Evolutionary conservation across 2,888 invertebrate genomes (phyloP).

Genomic region (Escarpia spicata): DNA sequence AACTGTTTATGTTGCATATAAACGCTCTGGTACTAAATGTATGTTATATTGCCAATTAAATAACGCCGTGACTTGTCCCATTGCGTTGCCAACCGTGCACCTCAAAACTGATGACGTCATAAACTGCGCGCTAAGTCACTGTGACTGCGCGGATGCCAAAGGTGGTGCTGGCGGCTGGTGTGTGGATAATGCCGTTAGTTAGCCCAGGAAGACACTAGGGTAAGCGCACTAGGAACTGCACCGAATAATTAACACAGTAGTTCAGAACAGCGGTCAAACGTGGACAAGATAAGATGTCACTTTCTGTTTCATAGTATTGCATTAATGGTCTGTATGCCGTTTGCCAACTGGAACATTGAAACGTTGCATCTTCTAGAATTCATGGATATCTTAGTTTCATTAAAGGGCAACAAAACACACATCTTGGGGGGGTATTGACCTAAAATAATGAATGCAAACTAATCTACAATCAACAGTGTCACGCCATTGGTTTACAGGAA

Average conservation of each 20-base stretch:
- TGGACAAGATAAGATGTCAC: not conserved
- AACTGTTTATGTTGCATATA: no score
- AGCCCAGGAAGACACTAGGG: not conserved
- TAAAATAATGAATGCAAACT: no score
- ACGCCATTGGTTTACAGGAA: no score
- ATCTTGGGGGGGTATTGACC: no score
- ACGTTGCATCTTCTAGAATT: not conserved
- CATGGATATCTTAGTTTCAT: no score
- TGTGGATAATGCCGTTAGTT: not conserved
- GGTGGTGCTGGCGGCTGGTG: not conserved
- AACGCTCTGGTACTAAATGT: no score
- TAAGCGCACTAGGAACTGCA: not conserved
- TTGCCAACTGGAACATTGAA: not conserved
- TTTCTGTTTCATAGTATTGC: not conserved
- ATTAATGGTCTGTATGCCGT: not conserved
- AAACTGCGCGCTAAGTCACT: not conserved
- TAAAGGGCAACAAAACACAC: no score
- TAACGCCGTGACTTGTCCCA: not conserved
- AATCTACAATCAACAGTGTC: no score
- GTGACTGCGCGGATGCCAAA: not conserved
- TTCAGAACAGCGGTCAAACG: not conserved
- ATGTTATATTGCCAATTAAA: no score
- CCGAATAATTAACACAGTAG: not conserved
- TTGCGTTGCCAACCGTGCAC: not conserved
- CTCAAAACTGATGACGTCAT: not conserved